phyloP scores from a whole-genome alignment of 2,113 vertebrate species.

The Neopipo cinnamomea region DNA sequence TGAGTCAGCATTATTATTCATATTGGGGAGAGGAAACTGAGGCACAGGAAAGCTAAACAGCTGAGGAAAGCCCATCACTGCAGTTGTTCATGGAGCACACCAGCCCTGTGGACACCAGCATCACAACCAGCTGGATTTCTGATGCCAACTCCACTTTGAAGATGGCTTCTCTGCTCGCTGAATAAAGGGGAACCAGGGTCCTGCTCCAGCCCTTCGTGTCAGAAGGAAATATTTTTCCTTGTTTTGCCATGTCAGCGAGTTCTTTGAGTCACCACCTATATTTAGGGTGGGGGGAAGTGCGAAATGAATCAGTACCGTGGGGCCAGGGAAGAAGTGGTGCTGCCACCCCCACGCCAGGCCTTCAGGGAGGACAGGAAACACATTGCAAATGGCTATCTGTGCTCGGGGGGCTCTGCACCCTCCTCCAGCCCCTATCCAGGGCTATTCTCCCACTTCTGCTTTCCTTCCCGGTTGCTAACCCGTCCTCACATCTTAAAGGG shows the following conservation, averaged over 20 bases:
- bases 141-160: neutral
- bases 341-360: neutral
- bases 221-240: conserved; percentile 41
- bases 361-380: conserved; percentile 63
- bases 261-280: conserved; percentile 64
- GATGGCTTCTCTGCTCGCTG: neutral
- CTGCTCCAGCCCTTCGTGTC: neutral
- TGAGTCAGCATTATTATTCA: neutral
- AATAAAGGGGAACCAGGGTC: conserved; percentile 71
- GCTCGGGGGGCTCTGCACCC: conserved; percentile 16
- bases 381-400: conserved; percentile 58
- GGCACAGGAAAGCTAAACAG: neutral
- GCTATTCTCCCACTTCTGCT: conserved; percentile 73
- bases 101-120: neutral
- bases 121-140: neutral
- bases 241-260: conserved; percentile 69
- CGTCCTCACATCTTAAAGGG: conserved; percentile 22
- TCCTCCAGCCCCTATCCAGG: neutral
- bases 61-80: neutral
- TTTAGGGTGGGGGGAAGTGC: conserved; percentile 76
- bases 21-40: neutral
- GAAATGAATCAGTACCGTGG: conserved; percentile 55
- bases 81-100: neutral
- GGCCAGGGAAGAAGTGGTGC: conserved; percentile 18
- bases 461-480: neutral